Conservation (phyloP, 2,888 invertebrate genomes). For the Trissonchulus sp. region DNA sequence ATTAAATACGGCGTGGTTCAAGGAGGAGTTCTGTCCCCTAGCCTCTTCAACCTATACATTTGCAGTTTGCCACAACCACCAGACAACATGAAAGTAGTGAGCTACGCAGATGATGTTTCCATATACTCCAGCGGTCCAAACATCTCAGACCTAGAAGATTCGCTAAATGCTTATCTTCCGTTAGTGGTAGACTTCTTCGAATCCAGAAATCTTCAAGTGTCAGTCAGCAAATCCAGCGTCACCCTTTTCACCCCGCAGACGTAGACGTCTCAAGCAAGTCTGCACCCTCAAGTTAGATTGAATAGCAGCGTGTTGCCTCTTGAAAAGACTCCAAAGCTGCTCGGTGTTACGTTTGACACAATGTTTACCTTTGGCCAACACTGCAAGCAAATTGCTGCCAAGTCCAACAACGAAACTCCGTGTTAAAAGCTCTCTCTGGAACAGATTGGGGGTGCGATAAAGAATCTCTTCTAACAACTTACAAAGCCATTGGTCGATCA, state of each 20-base stretch:
- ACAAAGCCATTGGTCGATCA: slow-evolving; percentile 6
- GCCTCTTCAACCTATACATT: slow-evolving; percentile 7
- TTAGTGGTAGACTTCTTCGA: no score
- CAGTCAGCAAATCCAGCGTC: slow-evolving; percentile 4
- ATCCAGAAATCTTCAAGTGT: background rate
- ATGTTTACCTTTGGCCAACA: slow-evolving; percentile 10
- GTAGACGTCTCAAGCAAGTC: background rate
- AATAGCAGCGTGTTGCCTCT: slow-evolving; percentile 13
- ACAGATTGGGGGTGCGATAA: slow-evolving; percentile 7
- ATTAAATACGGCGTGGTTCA: slow-evolving; percentile 6
- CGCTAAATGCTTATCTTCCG: slow-evolving; percentile 13
- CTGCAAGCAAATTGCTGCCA: slow-evolving; percentile 1
- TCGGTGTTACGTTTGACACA: slow-evolving; percentile 11
- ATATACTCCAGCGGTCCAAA: no score
- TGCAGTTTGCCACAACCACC: background rate
- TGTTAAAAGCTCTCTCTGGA: background rate
- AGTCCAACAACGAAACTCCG: slow-evolving; percentile 6
- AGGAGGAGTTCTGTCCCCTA: slow-evolving; percentile 1
- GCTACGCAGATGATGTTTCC: slow-evolving; percentile 13
- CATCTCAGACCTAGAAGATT: slow-evolving; percentile 1
- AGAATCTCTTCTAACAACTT: background rate
- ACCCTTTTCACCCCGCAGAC: background rate
- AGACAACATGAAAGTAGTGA: background rate
- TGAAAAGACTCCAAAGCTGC: slow-evolving; percentile 2
- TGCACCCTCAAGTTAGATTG: slow-evolving; percentile 5